Base-by-base conservation (phyloP, 92 coral and sea anemone genomes). In the Heteractis magnifica region DNA sequence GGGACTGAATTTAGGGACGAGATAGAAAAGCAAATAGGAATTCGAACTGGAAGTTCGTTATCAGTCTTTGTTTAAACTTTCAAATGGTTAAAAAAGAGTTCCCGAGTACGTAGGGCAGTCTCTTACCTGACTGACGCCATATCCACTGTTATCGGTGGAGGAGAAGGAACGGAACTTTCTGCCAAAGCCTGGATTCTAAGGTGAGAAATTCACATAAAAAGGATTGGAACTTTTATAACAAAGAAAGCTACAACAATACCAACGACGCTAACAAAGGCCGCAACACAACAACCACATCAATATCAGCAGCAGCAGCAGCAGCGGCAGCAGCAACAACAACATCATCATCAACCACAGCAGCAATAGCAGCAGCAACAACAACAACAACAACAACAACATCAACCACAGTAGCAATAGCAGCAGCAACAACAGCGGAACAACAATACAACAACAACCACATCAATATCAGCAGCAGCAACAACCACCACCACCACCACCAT, bases 161-260 rank as follows among this genome's bases (percentile, higher is more conserved):
- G 98, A 4, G 99, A 96, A 1, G 99, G 99, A 65, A 96, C 89
- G 12, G 99, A 96, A 65, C 99, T 96, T 87, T 96, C 99, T 51
- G 99, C 99, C 34, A 94, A 87, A 49, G 99, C 98, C 82, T 93
- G 98, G 59, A 96, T 91, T 60, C 99, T 96, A 84, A 51, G 50
- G 73, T 41, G 11, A 79, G 13, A 86, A 64, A 84, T 55, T 26
- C 4, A 23, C 10, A 41, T 13, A 68, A 23, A 15, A 49, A 65
- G 44, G 50, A 19, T 50, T 10, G 10, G 26, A 14, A 18, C 8
- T 6, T 26, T 8, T 23, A 1, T 2, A 68, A 23, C 5, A 6
- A 68, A 10, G 23, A 62, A 18, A 2, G 70, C 20, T 16, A 5
- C 20, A 62, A 16, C 70, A 1, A 62, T 3, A 60, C 4, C 68